Conservation (phyloP, 2,888 invertebrate genomes). For the Vannuccia rotundouncinata region DNA sequence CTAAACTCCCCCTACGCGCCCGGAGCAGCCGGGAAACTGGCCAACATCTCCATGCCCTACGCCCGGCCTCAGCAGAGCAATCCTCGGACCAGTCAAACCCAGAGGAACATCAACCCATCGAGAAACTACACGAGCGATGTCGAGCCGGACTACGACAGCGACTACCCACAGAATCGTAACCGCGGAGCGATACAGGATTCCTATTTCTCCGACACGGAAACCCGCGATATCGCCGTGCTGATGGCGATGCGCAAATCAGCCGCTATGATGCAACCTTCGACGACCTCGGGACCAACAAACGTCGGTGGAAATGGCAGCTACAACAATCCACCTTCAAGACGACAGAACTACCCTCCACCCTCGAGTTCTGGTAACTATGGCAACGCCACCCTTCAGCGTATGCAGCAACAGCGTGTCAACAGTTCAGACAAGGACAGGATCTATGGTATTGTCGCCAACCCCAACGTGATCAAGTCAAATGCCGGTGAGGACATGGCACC, state of each 20-base stretch:
- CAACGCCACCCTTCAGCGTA: not conserved
- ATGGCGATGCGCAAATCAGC: slow-evolving; percentile 5
- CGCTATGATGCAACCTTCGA: not conserved
- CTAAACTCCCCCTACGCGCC: not conserved
- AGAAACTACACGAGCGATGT: not conserved
- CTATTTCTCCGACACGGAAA: slow-evolving; percentile 6
- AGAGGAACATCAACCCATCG: no score
- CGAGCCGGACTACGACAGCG: not conserved
- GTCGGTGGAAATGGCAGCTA: not conserved
- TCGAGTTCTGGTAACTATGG: not conserved
- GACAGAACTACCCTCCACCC: not conserved
- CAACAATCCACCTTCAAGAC: no score
- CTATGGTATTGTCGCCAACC: slow-evolving; percentile 33
- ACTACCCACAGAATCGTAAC: not conserved
- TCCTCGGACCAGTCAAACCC: no score
- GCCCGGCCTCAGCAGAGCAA: not conserved
- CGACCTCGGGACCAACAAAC: not conserved
- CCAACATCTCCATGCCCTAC: slow-evolving; percentile 13
- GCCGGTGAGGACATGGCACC: slow-evolving; percentile 25
- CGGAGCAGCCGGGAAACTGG: not conserved
- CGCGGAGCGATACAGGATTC: not conserved
- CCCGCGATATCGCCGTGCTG: not conserved
- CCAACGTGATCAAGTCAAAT: slow-evolving; percentile 25
- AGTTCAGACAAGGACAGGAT: slow-evolving; percentile 32
- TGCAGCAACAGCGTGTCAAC: not conserved